phyloP scores from a whole-genome alignment of 2,113 vertebrate species.

The Tychaedon coryphoeus region DNA sequence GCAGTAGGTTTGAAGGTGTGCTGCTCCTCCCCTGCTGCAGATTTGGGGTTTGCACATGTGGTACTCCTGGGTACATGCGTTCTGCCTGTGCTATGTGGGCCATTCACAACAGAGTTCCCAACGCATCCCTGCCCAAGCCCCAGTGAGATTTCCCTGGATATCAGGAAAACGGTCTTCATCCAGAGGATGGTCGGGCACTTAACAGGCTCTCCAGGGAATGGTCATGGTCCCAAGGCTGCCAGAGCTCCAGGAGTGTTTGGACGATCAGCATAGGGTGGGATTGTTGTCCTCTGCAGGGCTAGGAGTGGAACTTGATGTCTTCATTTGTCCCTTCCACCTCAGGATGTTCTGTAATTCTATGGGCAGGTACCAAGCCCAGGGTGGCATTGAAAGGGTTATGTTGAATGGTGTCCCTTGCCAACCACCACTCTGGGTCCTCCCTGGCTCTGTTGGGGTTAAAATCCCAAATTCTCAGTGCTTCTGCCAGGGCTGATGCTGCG shows the following conservation, averaged over 20 bases:
- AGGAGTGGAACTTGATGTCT: not conserved
- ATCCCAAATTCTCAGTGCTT: not conserved
- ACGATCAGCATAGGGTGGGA: not conserved
- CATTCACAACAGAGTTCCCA: not conserved
- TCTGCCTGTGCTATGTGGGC: not conserved
- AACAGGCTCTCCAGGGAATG: not conserved
- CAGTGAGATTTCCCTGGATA: not conserved
- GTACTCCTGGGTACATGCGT: not conserved
- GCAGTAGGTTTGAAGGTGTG: not conserved
- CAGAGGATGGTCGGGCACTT: no score
- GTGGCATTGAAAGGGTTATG: not conserved
- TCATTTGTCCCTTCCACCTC: not conserved
- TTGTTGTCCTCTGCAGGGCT: not conserved
- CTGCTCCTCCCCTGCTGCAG: rapidly evolving
- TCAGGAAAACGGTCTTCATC: not conserved
- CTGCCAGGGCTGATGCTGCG: not conserved
- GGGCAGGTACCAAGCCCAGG: not conserved
- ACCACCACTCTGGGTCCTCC: not conserved
- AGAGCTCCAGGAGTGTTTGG: not conserved
- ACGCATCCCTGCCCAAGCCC: not conserved
- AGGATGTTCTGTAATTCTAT: not conserved
- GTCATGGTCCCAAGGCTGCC: not conserved
- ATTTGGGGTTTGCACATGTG: not conserved
- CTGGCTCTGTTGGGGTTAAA: not conserved
- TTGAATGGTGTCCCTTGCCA: not conserved